These are phyloP conservation scores for Diabrotica virgifera DNA, from an alignment of 1,140 invertebrate genomes.

Conservation along the genomic window DNA sequence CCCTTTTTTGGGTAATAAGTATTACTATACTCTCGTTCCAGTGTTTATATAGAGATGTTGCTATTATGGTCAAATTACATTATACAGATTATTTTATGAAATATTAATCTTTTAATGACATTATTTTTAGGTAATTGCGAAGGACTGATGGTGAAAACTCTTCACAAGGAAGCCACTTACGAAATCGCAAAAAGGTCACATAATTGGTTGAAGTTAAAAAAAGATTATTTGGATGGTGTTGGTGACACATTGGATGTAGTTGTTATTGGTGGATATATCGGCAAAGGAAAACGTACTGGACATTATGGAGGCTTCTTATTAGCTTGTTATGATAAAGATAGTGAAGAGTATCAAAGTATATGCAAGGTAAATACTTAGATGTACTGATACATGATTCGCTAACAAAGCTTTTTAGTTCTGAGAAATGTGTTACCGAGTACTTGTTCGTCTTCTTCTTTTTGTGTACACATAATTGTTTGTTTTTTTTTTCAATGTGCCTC, in stretches of 20 bases:
- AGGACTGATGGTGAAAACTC: constrained; percentile 97
- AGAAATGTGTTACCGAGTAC: too few species aligned
- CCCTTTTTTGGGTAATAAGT: too few species aligned
- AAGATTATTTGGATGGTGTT: constrained; percentile 94
- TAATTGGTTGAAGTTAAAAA: constrained; percentile 98
- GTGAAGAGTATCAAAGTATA: constrained; percentile 91
- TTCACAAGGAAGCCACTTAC: constrained; percentile 91
- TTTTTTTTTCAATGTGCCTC: too few species aligned
- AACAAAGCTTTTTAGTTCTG: too few species aligned
- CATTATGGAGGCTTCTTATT: constrained; percentile 94
- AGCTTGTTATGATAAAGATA: constrained; percentile 92
- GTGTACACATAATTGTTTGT: too few species aligned
- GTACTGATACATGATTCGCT: too few species aligned
- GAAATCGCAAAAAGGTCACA: constrained; percentile 96
- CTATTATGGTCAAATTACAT: too few species aligned
- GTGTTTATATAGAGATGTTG: too few species aligned
- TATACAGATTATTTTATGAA: neutral
- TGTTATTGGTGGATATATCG: constrained; percentile 92
- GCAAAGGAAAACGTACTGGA: constrained; percentile 92
- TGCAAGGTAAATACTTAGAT: constrained; percentile 67
- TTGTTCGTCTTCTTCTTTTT: too few species aligned
- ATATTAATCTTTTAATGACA: neutral
- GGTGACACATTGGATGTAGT: constrained; percentile 94
- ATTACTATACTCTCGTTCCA: too few species aligned
- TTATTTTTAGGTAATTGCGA: constrained; percentile 82